Conservation (phyloP, 2,888 invertebrate species). For the Nomada ruficornis region DNA sequence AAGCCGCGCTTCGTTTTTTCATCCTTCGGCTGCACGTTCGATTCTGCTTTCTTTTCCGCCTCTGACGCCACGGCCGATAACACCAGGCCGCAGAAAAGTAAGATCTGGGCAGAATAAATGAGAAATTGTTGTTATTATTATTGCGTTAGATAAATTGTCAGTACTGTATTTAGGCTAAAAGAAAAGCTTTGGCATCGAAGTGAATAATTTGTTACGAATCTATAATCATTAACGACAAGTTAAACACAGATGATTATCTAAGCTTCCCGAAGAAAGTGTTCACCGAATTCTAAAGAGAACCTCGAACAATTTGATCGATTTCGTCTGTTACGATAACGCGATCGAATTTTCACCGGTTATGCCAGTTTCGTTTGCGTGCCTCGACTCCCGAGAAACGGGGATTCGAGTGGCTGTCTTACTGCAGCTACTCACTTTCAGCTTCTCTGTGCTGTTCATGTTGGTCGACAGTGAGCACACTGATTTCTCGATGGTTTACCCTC, state of each 20-base stretch:
- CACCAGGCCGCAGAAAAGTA: constrained; percentile 77
- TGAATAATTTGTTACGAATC: neutral
- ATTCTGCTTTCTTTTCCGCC: constrained; percentile 60
- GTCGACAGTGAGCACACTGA: constrained; percentile 82
- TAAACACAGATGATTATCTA: neutral
- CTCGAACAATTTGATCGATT: neutral
- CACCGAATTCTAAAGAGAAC: neutral
- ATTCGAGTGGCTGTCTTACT: constrained; percentile 59
- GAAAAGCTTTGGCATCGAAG: neutral
- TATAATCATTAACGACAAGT: neutral
- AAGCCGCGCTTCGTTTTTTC: constrained; percentile 79
- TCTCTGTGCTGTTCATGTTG: constrained; percentile 82
- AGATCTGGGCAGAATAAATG: constrained; percentile 65
- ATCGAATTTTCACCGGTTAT: constrained; percentile 30
- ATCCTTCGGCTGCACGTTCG: constrained; percentile 59
- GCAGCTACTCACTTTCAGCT: constrained; percentile 82
- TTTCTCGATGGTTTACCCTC: constrained; percentile 79
- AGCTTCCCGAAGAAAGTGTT: neutral
- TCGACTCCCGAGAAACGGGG: constrained; percentile 41
- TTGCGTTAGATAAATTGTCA: neutral
- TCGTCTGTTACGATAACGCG: neutral
- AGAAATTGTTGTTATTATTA: neutral
- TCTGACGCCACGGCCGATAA: constrained; percentile 75
- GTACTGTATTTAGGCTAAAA: neutral
- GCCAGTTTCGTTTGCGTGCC: constrained; percentile 31